A percentile compares a stretch with the other conserved stretches of the same genome.
phyloP scores from a whole-genome alignment of 2,888 invertebrate species.

The Drosophila tanythrix region DNA sequence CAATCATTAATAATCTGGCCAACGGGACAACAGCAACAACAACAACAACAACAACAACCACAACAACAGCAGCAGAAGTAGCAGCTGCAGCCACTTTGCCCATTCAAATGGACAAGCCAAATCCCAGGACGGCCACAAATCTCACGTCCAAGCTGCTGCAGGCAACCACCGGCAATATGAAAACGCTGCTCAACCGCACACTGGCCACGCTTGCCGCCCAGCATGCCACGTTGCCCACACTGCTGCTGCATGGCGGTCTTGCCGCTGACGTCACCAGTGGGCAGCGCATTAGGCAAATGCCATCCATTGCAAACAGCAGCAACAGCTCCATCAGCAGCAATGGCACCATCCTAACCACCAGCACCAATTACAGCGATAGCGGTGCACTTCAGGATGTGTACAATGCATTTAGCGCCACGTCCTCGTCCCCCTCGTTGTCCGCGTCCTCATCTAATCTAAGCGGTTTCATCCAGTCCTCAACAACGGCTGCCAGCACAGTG shows the following conservation, averaged over 20 bases:
- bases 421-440: background rate
- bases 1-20: constrained; percentile 61
- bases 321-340: background rate
- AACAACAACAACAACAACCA: background rate
- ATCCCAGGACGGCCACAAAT: constrained; percentile 57
- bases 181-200: constrained; percentile 71
- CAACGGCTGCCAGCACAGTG: constrained; percentile 66
- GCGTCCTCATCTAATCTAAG: constrained; percentile 35
- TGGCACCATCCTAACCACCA: background rate
- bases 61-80: constrained; percentile 9
- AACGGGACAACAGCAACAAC: constrained; percentile 16
- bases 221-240: constrained; percentile 60
- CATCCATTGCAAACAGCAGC: constrained; percentile 10
- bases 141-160: constrained; percentile 61
- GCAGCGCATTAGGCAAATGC: constrained; percentile 45
- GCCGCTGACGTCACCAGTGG: constrained; percentile 40
- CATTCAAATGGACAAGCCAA: constrained; percentile 13
- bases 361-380: constrained; percentile 7
- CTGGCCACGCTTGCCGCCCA: constrained; percentile 66
- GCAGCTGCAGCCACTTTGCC: constrained; percentile 23
- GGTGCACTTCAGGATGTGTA: constrained; percentile 28
- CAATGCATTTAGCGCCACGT: constrained; percentile 49
- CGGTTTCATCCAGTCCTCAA: constrained; percentile 67
- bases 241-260: constrained; percentile 47
- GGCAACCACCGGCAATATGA: constrained; percentile 68